Conservation (phyloP, 2,113 vertebrate species). For the Pygoscelis antarcticus region DNA sequence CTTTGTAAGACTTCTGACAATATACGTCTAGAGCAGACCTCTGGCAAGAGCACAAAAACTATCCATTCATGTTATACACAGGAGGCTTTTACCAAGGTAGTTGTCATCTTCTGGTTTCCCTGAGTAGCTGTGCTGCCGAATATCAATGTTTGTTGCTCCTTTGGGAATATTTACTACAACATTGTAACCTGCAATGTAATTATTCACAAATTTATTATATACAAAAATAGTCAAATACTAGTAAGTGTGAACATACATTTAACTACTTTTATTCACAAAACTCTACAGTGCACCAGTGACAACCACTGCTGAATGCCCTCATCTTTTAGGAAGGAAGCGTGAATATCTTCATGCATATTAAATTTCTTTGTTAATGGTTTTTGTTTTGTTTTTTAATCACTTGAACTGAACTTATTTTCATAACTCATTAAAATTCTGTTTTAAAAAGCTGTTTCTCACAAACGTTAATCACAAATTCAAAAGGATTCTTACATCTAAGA, state of each 20-base stretch:
- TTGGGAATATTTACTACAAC: constrained; percentile 89
- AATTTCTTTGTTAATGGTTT: not conserved
- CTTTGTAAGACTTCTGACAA: not conserved
- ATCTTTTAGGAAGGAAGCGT: not conserved
- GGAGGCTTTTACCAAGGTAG: constrained; percentile 88
- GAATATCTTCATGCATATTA: not conserved
- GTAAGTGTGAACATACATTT: not conserved
- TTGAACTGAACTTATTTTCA: not conserved
- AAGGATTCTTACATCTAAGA: not conserved
- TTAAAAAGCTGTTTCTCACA: not conserved
- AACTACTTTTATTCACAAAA: not conserved
- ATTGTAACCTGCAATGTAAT: constrained; percentile 87
- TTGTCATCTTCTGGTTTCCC: constrained; percentile 95
- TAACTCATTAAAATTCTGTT: not conserved
- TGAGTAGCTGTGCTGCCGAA: constrained; percentile 94
- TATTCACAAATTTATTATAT: constrained; percentile 23
- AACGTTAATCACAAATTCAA: not conserved
- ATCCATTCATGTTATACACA: not conserved
- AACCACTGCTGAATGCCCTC: not conserved
- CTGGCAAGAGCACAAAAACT: not conserved
- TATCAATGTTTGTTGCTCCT: constrained; percentile 94
- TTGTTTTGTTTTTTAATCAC: not conserved
- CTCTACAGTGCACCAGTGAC: not conserved
- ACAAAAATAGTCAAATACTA: not conserved
- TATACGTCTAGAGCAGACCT: not conserved